These are phyloP conservation scores for Hydra vulgaris DNA, from an alignment of 30 jellyfish, hydroid and myxozoan genomes.

Conservation along the genomic window DNA sequence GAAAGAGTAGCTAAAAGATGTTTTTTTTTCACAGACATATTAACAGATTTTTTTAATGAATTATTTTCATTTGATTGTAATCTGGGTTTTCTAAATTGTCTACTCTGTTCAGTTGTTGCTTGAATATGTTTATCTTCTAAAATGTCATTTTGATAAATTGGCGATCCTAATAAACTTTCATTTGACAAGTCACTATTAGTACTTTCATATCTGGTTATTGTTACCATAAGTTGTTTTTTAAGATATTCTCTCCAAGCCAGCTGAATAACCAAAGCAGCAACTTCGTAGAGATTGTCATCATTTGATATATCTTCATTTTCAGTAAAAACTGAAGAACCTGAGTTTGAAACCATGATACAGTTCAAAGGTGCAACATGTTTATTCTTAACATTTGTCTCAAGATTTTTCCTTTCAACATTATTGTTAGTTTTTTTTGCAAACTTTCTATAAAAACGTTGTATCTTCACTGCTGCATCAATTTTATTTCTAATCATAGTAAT, in stretches of 20 bases:
- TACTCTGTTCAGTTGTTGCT: neutral
- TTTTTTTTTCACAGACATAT: neutral
- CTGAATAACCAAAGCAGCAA: slow-evolving; percentile 88
- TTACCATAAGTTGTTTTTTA: slow-evolving; percentile 29
- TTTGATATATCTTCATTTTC: neutral
- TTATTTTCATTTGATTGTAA: neutral
- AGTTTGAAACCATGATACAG: neutral
- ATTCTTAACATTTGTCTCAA: no score
- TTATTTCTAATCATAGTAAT: slow-evolving; percentile 51
- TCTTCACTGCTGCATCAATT: slow-evolving; percentile 70
- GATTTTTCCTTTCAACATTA: no score
- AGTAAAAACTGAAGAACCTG: neutral
- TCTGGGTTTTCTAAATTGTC: neutral
- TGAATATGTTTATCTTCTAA: neutral
- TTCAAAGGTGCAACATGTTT: neutral
- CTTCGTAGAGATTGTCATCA: slow-evolving; percentile 29
- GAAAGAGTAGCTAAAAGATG: neutral
- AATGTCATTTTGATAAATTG: neutral
- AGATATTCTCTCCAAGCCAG: slow-evolving; percentile 80
- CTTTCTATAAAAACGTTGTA: slow-evolving; percentile 64
- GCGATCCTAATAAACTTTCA: no score
- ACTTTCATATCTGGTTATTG: neutral
- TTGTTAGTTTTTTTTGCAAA: neutral
- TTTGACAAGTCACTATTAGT: neutral
- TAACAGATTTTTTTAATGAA: neutral